Conservation (phyloP, 1,140 invertebrate genomes). For the Melipona quadrifasciata region DNA sequence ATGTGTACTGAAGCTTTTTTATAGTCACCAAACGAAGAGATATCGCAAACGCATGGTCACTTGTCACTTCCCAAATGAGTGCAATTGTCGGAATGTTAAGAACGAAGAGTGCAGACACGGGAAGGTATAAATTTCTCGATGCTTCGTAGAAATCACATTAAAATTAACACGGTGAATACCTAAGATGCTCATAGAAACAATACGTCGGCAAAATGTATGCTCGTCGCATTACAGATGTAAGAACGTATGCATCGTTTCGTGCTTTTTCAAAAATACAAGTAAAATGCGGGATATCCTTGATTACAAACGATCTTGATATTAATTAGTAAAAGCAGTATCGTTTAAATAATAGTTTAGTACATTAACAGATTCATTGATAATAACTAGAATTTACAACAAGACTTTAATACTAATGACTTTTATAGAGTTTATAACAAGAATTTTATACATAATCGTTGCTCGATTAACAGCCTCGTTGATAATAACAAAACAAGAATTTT, state of each 20-base stretch:
- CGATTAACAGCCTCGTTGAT: neutral
- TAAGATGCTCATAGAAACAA: conserved; percentile 78
- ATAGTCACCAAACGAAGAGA: conserved; percentile 54
- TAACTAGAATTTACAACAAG: too few species aligned
- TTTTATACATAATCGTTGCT: too few species aligned
- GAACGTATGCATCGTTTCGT: neutral
- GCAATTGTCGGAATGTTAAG: conserved; percentile 15
- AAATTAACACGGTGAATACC: conserved; percentile 53
- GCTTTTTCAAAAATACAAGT: conserved; percentile 25
- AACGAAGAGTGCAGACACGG: conserved; percentile 70
- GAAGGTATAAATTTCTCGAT: neutral
- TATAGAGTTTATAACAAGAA: too few species aligned
- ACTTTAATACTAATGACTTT: too few species aligned
- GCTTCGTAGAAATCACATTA: conserved; percentile 4
- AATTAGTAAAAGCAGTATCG: neutral
- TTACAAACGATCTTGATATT: neutral
- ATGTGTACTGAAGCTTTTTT: neutral
- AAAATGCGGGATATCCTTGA: neutral
- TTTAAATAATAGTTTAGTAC: neutral
- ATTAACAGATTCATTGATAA: neutral
- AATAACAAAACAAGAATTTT: neutral
- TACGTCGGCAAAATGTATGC: neutral
- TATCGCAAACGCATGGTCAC: conserved; percentile 77
- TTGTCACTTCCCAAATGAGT: conserved; percentile 78
- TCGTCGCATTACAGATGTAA: neutral